These are phyloP conservation scores for Philereme transversata DNA, from an alignment of 2,888 invertebrate genomes.

Conservation along the genomic window DNA sequence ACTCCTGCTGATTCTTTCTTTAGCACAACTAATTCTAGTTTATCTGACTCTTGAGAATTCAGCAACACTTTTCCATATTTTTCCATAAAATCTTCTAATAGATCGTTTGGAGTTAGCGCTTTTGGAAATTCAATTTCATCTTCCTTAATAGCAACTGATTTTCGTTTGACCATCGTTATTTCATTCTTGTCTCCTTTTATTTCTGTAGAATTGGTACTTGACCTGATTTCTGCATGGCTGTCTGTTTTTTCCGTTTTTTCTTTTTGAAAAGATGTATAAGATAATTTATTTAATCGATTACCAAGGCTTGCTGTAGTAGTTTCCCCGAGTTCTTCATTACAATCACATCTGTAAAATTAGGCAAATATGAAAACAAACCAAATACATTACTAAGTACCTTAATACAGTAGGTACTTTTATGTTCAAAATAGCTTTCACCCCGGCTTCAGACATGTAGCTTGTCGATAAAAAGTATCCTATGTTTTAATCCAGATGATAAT, in stretches of 20 bases:
- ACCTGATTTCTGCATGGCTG: slow-evolving; percentile 5
- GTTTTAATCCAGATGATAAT: too few relatives aligned
- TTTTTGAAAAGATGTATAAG: slow-evolving; percentile 26
- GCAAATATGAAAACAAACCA: neutral
- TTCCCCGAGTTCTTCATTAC: slow-evolving; percentile 14
- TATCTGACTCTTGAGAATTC: slow-evolving; percentile 9
- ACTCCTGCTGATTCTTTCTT: slow-evolving; percentile 21
- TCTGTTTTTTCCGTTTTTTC: slow-evolving; percentile 5
- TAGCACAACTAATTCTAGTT: slow-evolving; percentile 9
- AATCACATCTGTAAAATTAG: slow-evolving; percentile 22
- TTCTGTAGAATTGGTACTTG: slow-evolving; percentile 11
- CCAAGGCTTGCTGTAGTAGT: slow-evolving; percentile 5
- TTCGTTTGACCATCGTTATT: slow-evolving; percentile 17
- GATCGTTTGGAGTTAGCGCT: neutral
- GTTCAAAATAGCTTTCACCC: too few relatives aligned
- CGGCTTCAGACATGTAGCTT: too few relatives aligned
- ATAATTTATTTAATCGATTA: slow-evolving; percentile 30
- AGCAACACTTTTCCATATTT: neutral
- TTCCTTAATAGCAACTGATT: slow-evolving; percentile 32
- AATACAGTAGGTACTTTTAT: too few relatives aligned
- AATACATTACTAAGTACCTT: neutral
- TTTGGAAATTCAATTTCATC: slow-evolving; percentile 5
- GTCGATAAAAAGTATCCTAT: too few relatives aligned
- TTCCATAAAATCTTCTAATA: slow-evolving; percentile 1
- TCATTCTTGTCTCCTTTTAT: slow-evolving; percentile 14